Conservation (phyloP, 2,113 vertebrate genomes). For the human region DNA sequence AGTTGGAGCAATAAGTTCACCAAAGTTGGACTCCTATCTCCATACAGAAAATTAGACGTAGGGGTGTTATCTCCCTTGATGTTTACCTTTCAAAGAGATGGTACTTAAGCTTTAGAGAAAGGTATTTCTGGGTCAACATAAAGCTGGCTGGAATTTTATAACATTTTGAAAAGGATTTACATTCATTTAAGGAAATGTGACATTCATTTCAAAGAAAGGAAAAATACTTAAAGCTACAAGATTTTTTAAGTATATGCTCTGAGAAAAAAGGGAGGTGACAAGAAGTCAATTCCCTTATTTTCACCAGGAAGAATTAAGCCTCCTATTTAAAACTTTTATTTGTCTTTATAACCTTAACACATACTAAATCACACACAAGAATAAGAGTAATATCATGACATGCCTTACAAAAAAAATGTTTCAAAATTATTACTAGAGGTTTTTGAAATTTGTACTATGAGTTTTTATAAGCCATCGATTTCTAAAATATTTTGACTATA, state of each 20-base stretch:
- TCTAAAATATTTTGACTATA: not conserved
- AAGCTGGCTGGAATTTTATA: not conserved
- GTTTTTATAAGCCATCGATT: not conserved
- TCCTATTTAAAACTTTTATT: not conserved
- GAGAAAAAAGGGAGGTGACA: not conserved
- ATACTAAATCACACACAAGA: not conserved
- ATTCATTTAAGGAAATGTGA: not conserved
- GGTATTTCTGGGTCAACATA: not conserved
- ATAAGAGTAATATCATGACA: not conserved
- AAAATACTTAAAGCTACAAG: not conserved
- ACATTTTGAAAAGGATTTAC: not conserved
- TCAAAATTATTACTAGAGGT: not conserved
- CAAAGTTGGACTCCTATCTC: not conserved
- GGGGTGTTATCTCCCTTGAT: not conserved
- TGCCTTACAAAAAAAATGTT: not conserved
- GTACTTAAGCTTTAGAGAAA: not conserved
- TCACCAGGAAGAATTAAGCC: not conserved
- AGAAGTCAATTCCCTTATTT: not conserved
- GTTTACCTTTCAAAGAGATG: not conserved
- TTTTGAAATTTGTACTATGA: not conserved
- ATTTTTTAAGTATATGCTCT: not conserved
- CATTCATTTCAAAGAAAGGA: not conserved
- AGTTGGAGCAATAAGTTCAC: not conserved
- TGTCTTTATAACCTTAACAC: not conserved
- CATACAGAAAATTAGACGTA: not conserved